Evolutionary conservation across 2,888 invertebrate species (phyloP), one percentile per base, ranked within the genome.

Genomic region (Pachymerium ferrugineum): DNA sequence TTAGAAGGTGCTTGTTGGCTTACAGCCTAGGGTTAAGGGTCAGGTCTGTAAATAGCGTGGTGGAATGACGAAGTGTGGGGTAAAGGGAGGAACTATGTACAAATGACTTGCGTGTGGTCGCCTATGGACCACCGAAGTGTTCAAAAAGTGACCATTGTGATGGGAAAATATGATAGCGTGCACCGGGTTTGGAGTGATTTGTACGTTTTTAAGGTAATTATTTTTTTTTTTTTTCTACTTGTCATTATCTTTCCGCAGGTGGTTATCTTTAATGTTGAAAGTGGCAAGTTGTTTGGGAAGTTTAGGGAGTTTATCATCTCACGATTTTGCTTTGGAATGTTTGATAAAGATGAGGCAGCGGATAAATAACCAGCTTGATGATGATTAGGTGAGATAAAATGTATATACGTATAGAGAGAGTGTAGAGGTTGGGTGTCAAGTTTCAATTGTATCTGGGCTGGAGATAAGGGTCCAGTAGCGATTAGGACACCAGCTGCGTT

Each of bases 361-460:
- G 47, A 54, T 54, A 54, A 54, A 22, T 54, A 54, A 54, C 47
- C 16, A 4, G 47, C 22, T 54, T 54, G 47, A 54, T 54, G 47
- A 54, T 54, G 47, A 54, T 54, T 54, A 54, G 47, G 19, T 22
- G 19, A 54, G 47, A 54, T 54, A 54, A 54, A 54, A 54, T 54
- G 47, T 54, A 54, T 54, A 54, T 54, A 5, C 47, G 16, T 54
- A 16, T 16, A 22, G 47, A 54, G 22, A 22, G 47, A 22, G 19
- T 54, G 47, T 16, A 54, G 47, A 54, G 47, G 47, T 54, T 54
- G 47, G 47, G 47, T 54, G 47, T 54, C 47, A 54, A 54, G 47
- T 54, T 54, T 54, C 47, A 54, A 54, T 54, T 54, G 47, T 54
- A 54, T 54, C 47, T 19, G 22, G 47, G 19, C 22, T 54, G 47